phyloP scores from a whole-genome alignment of 2,888 invertebrate genomes.

The Synergus japonicus region DNA sequence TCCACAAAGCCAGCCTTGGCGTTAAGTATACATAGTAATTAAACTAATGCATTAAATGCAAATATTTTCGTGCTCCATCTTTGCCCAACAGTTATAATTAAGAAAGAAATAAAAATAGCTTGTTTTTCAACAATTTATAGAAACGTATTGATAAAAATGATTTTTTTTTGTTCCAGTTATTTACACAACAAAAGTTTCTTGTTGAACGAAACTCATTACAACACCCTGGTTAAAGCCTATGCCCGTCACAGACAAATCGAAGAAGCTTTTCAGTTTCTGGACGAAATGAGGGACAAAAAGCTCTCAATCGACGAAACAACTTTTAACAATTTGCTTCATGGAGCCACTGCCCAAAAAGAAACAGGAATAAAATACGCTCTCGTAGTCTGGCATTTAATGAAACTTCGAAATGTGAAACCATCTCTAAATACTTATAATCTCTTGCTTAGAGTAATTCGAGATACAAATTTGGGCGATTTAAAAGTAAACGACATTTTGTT shows the following conservation, averaged over 20 bases:
- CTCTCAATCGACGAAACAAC: conserved; percentile 83
- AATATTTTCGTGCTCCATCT: not conserved
- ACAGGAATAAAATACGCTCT: conserved; percentile 90
- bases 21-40: not conserved
- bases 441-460: conserved; percentile 87
- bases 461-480: conserved; percentile 87
- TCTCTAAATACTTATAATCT: conserved; percentile 88
- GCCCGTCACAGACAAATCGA: conserved; percentile 88
- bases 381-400: conserved; percentile 92
- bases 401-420: conserved; percentile 82
- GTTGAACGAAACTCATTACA: conserved; percentile 88
- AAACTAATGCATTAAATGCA: not conserved
- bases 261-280: conserved; percentile 89
- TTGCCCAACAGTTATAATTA: not conserved
- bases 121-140: not conserved
- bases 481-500: conserved; percentile 61
- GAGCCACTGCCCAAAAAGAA: conserved; percentile 88
- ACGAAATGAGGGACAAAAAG: conserved; percentile 87
- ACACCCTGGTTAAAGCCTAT: conserved; percentile 95
- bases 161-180: conserved; percentile 19
- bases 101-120: not conserved
- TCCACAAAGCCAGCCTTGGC: too few relatives aligned
- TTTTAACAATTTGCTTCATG: conserved; percentile 89
- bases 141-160: not conserved
- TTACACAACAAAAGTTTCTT: conserved; percentile 81